Evolutionary conservation across 37 sponge, comb jelly and placozoan species (phyloP).

Genomic region (Beroe forskalii): DNA sequence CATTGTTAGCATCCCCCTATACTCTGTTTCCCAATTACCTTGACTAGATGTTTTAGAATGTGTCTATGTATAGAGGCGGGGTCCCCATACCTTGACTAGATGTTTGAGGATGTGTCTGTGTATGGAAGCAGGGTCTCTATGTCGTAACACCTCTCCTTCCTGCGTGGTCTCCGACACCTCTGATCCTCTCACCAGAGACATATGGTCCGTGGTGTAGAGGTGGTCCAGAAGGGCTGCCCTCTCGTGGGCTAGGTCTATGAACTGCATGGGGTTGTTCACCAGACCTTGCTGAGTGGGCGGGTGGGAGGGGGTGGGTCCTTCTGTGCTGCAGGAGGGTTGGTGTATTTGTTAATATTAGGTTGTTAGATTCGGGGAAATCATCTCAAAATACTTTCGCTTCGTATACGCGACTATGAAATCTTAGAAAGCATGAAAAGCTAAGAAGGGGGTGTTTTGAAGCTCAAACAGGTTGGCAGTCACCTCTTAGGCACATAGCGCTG

Average conservation of each 20-base stretch:
- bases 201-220: conserved; percentile 24
- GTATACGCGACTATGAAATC: too few species aligned
- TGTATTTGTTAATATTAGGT: too few species aligned
- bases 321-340: too few species aligned
- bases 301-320: not conserved
- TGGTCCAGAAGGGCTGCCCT: conserved; percentile 11
- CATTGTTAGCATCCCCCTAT: too few species aligned
- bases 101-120: conserved; percentile 59
- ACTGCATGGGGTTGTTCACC: conserved; percentile 66
- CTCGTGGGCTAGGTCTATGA: conserved; percentile 62
- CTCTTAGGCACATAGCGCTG: not conserved
- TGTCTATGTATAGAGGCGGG: conserved; percentile 10
- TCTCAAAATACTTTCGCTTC: too few species aligned
- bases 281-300: not conserved
- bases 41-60: conserved; percentile 61
- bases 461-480: too few species aligned
- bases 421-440: too few species aligned
- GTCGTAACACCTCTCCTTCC: not conserved
- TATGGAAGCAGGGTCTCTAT: conserved; percentile 1
- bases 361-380: too few species aligned
- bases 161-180: not conserved
- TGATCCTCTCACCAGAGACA: not conserved
- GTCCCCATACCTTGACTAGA: conserved; percentile 56
- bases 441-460: too few species aligned
- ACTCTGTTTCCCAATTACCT: too few species aligned